Evolutionary conservation across 2,797 vertebrate genomes (phyloP).

Genomic region (Pampus argenteus): DNA sequence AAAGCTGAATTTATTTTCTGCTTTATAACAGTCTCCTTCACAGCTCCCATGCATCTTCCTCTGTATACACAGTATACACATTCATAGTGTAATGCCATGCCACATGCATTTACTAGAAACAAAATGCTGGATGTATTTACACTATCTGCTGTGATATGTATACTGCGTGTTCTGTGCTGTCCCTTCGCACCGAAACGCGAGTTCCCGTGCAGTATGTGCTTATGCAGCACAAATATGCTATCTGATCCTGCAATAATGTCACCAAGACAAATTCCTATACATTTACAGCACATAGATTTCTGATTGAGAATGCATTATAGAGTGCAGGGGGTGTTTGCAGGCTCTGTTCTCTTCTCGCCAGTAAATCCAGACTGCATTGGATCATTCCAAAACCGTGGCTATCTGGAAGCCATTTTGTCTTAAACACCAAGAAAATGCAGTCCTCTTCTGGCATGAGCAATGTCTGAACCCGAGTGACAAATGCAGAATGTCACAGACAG

Average conservation of each 20-base stretch:
- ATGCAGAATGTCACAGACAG: constrained; percentile 70
- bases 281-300: constrained; percentile 30
- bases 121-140: constrained; percentile 63
- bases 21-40: constrained; percentile 59
- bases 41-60: constrained; percentile 49
- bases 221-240: constrained; percentile 41
- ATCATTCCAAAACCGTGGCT: constrained; percentile 26
- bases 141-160: constrained; percentile 45
- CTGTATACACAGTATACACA: constrained; percentile 37
- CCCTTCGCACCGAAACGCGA: constrained; percentile 20
- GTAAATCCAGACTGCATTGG: neutral
- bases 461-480: constrained; percentile 63
- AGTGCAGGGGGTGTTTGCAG: constrained; percentile 26
- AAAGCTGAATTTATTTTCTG: constrained; percentile 37
- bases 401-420: constrained; percentile 56
- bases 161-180: constrained; percentile 20
- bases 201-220: constrained; percentile 32
- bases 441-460: constrained; percentile 25
- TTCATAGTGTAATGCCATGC: constrained; percentile 51
- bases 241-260: constrained; percentile 48
- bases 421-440: constrained; percentile 43
- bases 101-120: constrained; percentile 69
- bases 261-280: constrained; percentile 47
- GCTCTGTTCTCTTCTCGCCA: constrained; percentile 30
- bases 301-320: constrained; percentile 22